A percentile compares a stretch with the other conserved stretches of the same genome.
These are phyloP conservation scores for Mycteria americana DNA, from an alignment of 2,797 vertebrate genomes.

Conservation along the genomic window DNA sequence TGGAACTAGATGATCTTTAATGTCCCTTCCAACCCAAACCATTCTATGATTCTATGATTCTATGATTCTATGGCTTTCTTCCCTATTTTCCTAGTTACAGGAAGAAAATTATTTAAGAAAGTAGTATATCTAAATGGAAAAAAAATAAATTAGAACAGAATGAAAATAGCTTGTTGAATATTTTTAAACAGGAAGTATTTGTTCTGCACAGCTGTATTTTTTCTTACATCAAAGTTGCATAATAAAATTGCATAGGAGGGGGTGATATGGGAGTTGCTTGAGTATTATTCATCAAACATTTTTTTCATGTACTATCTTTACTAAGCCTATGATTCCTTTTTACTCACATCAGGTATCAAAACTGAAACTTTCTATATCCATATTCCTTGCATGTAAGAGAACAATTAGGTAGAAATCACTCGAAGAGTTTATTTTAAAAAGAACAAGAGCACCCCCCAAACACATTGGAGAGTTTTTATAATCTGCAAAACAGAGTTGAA, in stretches of 20 bases:
- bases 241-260: slow-evolving; percentile 21
- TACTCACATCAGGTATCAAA: not conserved
- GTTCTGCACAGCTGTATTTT: slow-evolving; percentile 8
- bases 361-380: not conserved
- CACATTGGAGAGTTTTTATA: not conserved
- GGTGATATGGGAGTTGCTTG: not conserved
- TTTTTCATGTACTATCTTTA: not conserved
- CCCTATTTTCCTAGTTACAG: not conserved
- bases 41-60: too few species aligned
- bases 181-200: not conserved
- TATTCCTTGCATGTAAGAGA: not conserved
- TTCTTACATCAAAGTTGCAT: not conserved
- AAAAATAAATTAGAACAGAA: not conserved
- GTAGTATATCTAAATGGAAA: not conserved
- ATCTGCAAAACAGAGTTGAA: not conserved
- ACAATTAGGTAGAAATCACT: not conserved
- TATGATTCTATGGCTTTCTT: not conserved
- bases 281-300: slow-evolving; percentile 5
- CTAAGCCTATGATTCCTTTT: slow-evolving; percentile 26
- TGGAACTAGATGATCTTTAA: too few species aligned
- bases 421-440: not conserved
- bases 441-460: not conserved
- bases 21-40: too few species aligned
- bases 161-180: not conserved
- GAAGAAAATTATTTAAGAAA: not conserved